phyloP scores from a whole-genome alignment of 2,888 invertebrate genomes.

The Eupeodes luniger region DNA sequence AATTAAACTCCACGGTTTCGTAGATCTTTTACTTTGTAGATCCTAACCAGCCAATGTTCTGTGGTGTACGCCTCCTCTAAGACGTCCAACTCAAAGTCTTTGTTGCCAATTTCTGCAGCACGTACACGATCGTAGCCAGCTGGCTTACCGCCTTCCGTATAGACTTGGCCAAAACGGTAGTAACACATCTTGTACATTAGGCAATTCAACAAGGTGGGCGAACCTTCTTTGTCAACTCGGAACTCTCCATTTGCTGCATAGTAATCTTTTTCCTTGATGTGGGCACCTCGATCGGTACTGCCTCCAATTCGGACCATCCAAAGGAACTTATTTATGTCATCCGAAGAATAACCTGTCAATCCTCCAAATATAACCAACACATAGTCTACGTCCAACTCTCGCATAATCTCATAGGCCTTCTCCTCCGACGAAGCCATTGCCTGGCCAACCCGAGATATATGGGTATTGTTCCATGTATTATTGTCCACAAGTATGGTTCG shows the following conservation, averaged over 20 bases:
- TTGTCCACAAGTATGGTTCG: slow-evolving; percentile 98
- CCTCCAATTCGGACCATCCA: slow-evolving; percentile 99
- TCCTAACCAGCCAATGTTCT: slow-evolving; percentile 99
- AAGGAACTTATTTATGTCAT: slow-evolving; percentile 99
- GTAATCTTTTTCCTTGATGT: slow-evolving; percentile 98
- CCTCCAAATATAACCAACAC: slow-evolving; percentile 99
- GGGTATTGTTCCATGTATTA: slow-evolving; percentile 99
- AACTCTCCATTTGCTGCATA: slow-evolving; percentile 98
- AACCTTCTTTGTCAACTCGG: slow-evolving; percentile 97
- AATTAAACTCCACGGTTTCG: slow-evolving; percentile 92
- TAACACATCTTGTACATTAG: slow-evolving; percentile 99
- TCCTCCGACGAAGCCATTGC: slow-evolving; percentile 99
- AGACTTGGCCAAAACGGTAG: slow-evolving; percentile 97
- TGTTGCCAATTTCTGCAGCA: slow-evolving; percentile 99
- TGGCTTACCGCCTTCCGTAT: slow-evolving; percentile 97
- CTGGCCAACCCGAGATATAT: slow-evolving; percentile 98
- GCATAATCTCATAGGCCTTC: slow-evolving; percentile 98
- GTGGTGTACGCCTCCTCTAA: slow-evolving; percentile 99
- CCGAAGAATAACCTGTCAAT: slow-evolving; percentile 98
- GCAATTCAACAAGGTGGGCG: slow-evolving; percentile 95
- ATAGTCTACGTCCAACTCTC: slow-evolving; percentile 98
- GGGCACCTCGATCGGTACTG: slow-evolving; percentile 96
- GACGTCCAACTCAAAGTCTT: slow-evolving; percentile 98
- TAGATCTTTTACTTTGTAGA: slow-evolving; percentile 98
- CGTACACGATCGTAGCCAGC: slow-evolving; percentile 98